phyloP scores from a whole-genome alignment of 2,888 invertebrate species.

The Schrankia costaestrigalis region DNA sequence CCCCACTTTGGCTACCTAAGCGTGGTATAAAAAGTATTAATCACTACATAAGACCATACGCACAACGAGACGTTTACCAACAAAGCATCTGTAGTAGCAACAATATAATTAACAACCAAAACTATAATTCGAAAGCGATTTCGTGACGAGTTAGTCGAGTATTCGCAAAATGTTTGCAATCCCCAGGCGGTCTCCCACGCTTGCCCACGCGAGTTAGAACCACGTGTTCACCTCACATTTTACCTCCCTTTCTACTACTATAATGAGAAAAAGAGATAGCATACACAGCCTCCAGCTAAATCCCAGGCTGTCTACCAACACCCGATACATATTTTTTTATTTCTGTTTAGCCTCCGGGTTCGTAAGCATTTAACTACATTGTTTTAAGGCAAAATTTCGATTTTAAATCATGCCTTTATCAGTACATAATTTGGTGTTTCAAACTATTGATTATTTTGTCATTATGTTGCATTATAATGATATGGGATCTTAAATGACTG shows the following conservation, averaged over 20 bases:
- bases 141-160: conserved; percentile 21
- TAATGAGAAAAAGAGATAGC: conserved; percentile 36
- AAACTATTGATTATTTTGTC: conserved; percentile 5
- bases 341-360: background rate
- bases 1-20: too few relatives aligned
- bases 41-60: too few relatives aligned
- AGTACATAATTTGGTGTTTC: conserved; percentile 1
- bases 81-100: conserved; percentile 3
- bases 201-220: conserved; percentile 39
- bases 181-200: conserved; percentile 64
- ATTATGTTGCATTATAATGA: too few relatives aligned
- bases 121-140: conserved; percentile 17
- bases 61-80: too few relatives aligned
- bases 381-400: conserved; percentile 3
- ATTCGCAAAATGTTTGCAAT: conserved; percentile 41
- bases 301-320: conserved; percentile 53
- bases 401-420: conserved; percentile 2
- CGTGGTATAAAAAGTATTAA: too few relatives aligned
- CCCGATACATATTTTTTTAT: conserved; percentile 1
- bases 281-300: conserved; percentile 50
- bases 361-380: conserved; percentile 2
- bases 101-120: conserved; percentile 7
- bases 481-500: too few relatives aligned
- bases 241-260: conserved; percentile 42
- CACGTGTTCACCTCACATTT: conserved; percentile 38